Base-by-base conservation (phyloP, 2,113 vertebrate genomes). In the Nycticryphes semicollaris region DNA sequence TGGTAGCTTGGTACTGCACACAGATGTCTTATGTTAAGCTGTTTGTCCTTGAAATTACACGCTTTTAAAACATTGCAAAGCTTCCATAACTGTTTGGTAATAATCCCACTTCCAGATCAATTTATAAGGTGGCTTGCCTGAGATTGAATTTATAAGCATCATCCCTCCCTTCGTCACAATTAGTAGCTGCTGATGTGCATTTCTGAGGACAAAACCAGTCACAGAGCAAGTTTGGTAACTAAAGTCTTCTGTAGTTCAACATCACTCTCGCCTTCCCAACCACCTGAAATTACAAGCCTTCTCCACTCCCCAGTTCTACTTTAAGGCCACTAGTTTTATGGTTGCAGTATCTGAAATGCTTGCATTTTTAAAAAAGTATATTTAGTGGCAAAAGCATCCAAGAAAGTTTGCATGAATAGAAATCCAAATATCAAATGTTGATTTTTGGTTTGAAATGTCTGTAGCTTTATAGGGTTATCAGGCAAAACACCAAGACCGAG, bases 111-210 rank as follows among this genome's bases (percentile, higher is more conserved):
- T 86, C 33, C 31, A 85, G 22, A 50, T 23, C 50, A 45, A 35
- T 64, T 35, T n/a, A 30, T 31, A 78, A 67, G 80, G 45, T 25
- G 60, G 39, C 41, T 67, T 73, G 56, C 37, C 50, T 67, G 75
- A 68, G 51, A 72, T 17, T 51, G 31, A 93, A 66, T 70, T 66
- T 70, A 35, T 11, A 63, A 73, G 56, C 66, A 81, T 6, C 39
- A 50, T 5, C 0, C 0, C 14, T 62, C 77, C 37, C 64, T n/a
- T 20, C 70, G 20, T 4, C 1, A 0, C 2, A 4, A 77, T 37
- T 23, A 39, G 16, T 19, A 48, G 33, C 45, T 66, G 37, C 37
- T 77, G 24, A 18, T 3, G 23, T 43, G 37, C 33, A 28, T 63
- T 72, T 48, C 45, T n/a, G 69, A 72, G 80, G 21, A 48, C 78